Percentiles rank a stretch among this genome's conserved stretches.
Conservation (phyloP, 2,113 vertebrate species). For the Lophochroa leadbeateri region DNA sequence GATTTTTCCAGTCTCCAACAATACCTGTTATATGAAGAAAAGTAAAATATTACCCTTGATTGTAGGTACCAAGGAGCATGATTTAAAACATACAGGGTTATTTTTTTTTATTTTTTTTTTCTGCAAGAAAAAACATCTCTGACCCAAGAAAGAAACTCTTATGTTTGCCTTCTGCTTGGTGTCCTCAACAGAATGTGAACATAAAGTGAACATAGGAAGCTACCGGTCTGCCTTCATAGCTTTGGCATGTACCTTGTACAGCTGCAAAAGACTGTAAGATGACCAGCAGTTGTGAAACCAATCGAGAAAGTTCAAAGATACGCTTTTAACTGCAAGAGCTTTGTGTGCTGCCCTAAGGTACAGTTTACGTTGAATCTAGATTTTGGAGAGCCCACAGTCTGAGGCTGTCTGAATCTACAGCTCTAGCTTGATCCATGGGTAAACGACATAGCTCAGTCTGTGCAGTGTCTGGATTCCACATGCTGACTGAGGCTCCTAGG, state of each 20-base stretch:
- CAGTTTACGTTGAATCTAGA: background rate
- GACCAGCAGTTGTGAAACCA: background rate
- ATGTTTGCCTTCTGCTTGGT: background rate
- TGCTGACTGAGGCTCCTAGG: background rate
- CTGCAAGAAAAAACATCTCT: background rate
- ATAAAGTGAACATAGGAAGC: background rate
- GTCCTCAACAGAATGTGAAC: background rate
- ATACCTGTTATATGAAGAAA: slow-evolving; percentile 58
- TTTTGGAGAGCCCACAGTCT: background rate
- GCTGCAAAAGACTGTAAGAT: background rate
- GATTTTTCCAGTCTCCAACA: slow-evolving; percentile 81
- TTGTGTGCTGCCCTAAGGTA: background rate
- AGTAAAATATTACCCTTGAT: background rate
- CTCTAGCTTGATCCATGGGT: background rate
- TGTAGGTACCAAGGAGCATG: background rate
- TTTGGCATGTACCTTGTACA: background rate
- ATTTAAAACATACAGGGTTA: background rate
- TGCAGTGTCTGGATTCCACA: background rate
- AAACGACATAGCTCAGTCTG: background rate
- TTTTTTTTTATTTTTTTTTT: background rate
- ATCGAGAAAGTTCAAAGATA: background rate
- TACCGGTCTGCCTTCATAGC: background rate
- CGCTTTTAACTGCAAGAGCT: background rate
- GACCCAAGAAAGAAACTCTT: background rate
- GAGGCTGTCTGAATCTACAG: background rate